Percentiles rank a stretch among this genome's conserved stretches.
These are phyloP conservation scores for Tapera naevia DNA, from an alignment of 2,797 vertebrate species.

Conservation along the genomic window DNA sequence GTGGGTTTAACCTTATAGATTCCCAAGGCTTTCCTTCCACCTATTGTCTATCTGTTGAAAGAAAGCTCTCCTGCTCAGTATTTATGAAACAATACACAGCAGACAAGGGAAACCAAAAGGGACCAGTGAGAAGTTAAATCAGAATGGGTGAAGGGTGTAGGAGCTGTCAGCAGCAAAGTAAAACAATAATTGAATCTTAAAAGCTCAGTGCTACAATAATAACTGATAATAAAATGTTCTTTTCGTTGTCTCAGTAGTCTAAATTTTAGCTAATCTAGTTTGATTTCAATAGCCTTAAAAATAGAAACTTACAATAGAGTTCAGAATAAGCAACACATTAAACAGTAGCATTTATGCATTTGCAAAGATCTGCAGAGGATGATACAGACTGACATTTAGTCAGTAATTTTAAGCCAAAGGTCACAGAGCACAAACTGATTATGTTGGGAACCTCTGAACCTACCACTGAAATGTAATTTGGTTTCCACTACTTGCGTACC, in stretches of 20 bases:
- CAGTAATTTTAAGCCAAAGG: background rate
- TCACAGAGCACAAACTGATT: background rate
- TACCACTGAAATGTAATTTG: background rate
- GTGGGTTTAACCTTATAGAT: background rate
- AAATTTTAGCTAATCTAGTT: conserved; percentile 58
- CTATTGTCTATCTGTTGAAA: background rate
- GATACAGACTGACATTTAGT: background rate
- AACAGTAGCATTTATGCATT: background rate
- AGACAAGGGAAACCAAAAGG: conserved; percentile 34
- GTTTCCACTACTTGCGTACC: background rate
- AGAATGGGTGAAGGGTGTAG: conserved; percentile 33
- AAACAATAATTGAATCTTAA: conserved; percentile 66
- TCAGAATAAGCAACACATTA: conserved; percentile 8
- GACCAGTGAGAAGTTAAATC: background rate
- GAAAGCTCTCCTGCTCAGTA: background rate
- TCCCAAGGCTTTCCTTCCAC: background rate
- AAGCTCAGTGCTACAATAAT: conserved; percentile 36
- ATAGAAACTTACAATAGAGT: conserved; percentile 13
- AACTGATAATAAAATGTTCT: conserved; percentile 58
- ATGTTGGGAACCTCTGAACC: background rate
- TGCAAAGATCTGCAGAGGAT: background rate
- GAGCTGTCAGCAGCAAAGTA: conserved; percentile 39
- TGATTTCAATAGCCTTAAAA: conserved; percentile 56
- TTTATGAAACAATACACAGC: background rate
- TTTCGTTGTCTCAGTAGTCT: conserved; percentile 38